Evolutionary conservation across 2,888 invertebrate genomes (phyloP), one percentile per base, ranked within the genome.

Genomic region (Dendrolimus houi): DNA sequence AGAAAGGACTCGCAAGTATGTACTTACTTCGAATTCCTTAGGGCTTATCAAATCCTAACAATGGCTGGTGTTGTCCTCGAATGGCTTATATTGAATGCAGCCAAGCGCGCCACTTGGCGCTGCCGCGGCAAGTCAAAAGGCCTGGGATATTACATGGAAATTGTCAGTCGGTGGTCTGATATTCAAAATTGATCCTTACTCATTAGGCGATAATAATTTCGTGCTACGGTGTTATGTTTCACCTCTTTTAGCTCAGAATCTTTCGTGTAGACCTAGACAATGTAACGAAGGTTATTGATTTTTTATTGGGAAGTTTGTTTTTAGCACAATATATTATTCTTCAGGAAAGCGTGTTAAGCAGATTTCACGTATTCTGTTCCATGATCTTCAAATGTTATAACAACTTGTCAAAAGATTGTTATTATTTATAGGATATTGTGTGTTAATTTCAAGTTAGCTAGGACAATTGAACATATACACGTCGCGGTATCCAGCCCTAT

Each of bases 61-160:
- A 82, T 77, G 71, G 74, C 55, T 62, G 62, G 64, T 66, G 74
- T 83, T 79, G 78, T 76, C 72, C 69, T 66, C 63, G 66, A 65
- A 64, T 57, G 62, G 68, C 76, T 84, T 77, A 83, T 84, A 85
- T 77, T 74, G 79, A 82, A 87, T 86, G 84, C 85, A 82, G 66
- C 72, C 67, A 65, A 75, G 83, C 79, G 72, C 72, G 67, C 71
- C 69, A 69, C 68, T 69, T 67, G 68, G 62, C 60, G 65, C 69
- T 69, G 66, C 69, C 70, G 76, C 81, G 81, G 80, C 79, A 69
- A 77, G 81, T 85, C 83, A 85, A 82, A 83, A 77, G 81, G 70
- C 68, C 65, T 66, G 64, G 65, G 69, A 67, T 70, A 73, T 29
- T 29, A 3, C 29, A 29, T 29, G 77, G 74, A 80, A 74, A 72